Percentiles rank a stretch among this genome's conserved stretches.
Evolutionary conservation across 1,140 invertebrate species (phyloP).

Genomic region (Antheraea pernyi): DNA sequence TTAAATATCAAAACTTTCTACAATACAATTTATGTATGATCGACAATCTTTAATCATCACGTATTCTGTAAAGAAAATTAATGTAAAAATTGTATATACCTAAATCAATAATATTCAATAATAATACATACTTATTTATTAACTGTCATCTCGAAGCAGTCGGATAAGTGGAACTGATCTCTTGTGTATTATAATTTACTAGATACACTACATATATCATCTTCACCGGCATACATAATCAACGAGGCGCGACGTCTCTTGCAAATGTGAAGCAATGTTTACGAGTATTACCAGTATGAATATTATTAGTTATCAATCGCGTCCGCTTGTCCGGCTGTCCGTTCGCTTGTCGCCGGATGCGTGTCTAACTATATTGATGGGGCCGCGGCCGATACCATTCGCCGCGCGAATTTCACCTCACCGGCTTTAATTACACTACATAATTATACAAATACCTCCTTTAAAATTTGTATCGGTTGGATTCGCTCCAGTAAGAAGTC

Average conservation of each 20-base stretch:
- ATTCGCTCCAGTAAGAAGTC: background rate
- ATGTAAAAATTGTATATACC: too few species aligned
- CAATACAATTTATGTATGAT: too few species aligned
- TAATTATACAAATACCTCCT: constrained; percentile 42
- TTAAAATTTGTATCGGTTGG: constrained; percentile 28
- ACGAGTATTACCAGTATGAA: constrained; percentile 31
- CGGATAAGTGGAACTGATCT: background rate
- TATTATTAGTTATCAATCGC: constrained; percentile 49
- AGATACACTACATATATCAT: constrained; percentile 4
- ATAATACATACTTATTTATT: too few species aligned
- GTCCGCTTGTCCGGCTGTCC: constrained; percentile 43
- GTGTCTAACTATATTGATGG: constrained; percentile 55
- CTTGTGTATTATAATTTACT: background rate
- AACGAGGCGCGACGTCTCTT: constrained; percentile 28
- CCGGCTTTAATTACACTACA: constrained; percentile 50
- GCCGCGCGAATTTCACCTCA: constrained; percentile 54
- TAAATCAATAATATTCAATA: too few species aligned
- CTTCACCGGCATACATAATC: constrained; percentile 24
- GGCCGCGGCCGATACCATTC: constrained; percentile 39
- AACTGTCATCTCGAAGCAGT: background rate
- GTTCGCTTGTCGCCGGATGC: constrained; percentile 50
- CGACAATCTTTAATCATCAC: too few species aligned
- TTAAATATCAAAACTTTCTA: too few species aligned
- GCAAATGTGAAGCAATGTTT: constrained; percentile 37
- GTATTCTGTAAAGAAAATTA: too few species aligned